Evolutionary conservation across 92 coral and sea anemone genomes (phyloP), one percentile per base, ranked within the genome.

Genomic region (Epizoanthus ramosus): DNA sequence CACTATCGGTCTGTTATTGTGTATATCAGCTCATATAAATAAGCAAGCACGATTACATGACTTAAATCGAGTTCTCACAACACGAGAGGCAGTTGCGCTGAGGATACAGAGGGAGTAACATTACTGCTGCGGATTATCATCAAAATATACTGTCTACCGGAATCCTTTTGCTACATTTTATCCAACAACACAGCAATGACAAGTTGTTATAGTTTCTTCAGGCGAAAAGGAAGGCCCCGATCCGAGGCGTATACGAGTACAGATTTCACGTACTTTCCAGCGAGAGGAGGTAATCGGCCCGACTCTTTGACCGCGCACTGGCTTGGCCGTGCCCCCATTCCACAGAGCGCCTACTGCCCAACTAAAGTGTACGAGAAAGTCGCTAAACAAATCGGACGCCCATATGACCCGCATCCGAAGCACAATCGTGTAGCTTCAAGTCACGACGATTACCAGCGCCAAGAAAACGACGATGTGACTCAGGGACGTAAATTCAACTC

Each of bases 291-390:
- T 8, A 47, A 8, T 3, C 53, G 70, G 15, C 71, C 82, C 10
- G 82, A 77, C 28, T 77, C 82, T 33, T 37, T 77, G 82, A 77
- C 71, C 2, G 23, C 45, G 8, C 58, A 77, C 59, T 77, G 82
- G 82, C 59, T 77, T 3, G 68, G 37, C 3, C 54, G 82, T 8
- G 66, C 59, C 0, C 71, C 82, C 0, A 16, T 77, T 61, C 82
- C 82, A 3, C 43, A 12, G 1, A 14, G 10, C 4, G 82, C 82
- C 0, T 77, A 60, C 58, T 37, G 58, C 41, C 6, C 35, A 6
- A 61, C 41, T 17, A 77, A 61, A 0, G 13, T 22, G 22, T 9
- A 4, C 15, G 41, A 60, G 19, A 24, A 4, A 1, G 37, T 41
- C 2, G 37, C 60, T 4, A 16, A 60, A 23, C 66, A 39, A 28